These are phyloP conservation scores for Drosophila elegans DNA, from an alignment of 1,140 invertebrate species.

Conservation along the genomic window DNA sequence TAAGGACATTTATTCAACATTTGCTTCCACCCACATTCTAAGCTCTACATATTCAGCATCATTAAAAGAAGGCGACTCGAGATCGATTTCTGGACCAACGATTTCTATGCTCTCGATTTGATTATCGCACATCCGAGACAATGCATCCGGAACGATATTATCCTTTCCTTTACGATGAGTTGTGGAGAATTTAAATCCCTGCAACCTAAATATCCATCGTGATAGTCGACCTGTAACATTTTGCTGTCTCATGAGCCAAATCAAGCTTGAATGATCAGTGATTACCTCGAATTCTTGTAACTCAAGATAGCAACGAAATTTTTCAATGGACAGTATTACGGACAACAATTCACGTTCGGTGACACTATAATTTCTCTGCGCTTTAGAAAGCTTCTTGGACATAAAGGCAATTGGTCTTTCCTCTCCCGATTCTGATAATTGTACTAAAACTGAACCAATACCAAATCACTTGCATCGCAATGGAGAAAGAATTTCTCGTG, in stretches of 20 bases:
- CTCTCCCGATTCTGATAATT: too few species aligned
- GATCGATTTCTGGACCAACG: conserved; percentile 9
- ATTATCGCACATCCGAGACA: not conserved
- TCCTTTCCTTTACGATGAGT: not conserved
- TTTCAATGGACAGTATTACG: too few species aligned
- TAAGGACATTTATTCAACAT: not conserved
- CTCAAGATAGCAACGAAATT: too few species aligned
- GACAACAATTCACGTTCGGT: too few species aligned
- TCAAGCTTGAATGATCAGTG: conserved; percentile 18
- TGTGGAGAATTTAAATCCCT: not conserved
- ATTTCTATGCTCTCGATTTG: not conserved
- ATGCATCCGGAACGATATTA: not conserved
- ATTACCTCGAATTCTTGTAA: not conserved
- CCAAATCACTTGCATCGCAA: too few species aligned
- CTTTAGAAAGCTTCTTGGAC: too few species aligned
- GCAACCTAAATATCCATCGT: not conserved
- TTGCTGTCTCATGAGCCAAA: not conserved
- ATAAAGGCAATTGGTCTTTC: too few species aligned
- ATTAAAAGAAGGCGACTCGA: not conserved
- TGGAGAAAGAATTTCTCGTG: too few species aligned
- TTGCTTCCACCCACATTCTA: not conserved
- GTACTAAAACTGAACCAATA: too few species aligned
- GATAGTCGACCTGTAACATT: conserved; percentile 23
- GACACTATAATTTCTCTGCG: too few species aligned
- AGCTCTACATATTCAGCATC: not conserved